Conservation (phyloP, 2,888 invertebrate genomes). For the Leistus spinibarbis region DNA sequence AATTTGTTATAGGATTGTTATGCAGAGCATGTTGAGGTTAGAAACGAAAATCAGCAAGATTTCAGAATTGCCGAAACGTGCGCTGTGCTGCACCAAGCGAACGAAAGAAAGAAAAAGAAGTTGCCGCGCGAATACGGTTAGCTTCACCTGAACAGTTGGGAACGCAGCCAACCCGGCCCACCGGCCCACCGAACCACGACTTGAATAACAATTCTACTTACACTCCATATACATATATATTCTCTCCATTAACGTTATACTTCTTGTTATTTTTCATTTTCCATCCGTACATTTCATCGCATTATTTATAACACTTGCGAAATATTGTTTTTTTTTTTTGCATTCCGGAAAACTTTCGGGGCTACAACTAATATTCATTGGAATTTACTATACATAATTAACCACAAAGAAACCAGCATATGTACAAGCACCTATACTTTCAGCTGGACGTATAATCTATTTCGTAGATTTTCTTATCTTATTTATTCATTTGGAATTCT, state of each 20-base stretch:
- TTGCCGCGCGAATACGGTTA: background rate
- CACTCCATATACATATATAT: background rate
- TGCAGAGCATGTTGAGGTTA: background rate
- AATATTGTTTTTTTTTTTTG: no score
- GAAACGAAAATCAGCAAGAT: background rate
- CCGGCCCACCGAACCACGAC: background rate
- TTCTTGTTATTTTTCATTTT: background rate
- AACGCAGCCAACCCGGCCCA: background rate
- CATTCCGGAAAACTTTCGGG: no score
- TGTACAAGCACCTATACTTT: no score
- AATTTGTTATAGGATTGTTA: background rate
- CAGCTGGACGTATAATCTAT: no score
- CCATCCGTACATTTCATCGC: no score
- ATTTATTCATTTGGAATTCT: no score
- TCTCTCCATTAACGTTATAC: background rate
- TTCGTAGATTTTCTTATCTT: no score
- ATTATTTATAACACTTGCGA: no score
- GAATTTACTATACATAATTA: no score
- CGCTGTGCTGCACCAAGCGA: no score
- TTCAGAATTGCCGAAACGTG: background rate
- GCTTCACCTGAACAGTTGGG: background rate
- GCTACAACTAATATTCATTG: no score
- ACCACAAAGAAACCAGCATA: no score
- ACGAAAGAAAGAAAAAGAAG: background rate
- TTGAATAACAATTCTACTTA: background rate